These are phyloP conservation scores for Zaprionus lineosus DNA, from an alignment of 2,888 invertebrate genomes.

Conservation along the genomic window DNA sequence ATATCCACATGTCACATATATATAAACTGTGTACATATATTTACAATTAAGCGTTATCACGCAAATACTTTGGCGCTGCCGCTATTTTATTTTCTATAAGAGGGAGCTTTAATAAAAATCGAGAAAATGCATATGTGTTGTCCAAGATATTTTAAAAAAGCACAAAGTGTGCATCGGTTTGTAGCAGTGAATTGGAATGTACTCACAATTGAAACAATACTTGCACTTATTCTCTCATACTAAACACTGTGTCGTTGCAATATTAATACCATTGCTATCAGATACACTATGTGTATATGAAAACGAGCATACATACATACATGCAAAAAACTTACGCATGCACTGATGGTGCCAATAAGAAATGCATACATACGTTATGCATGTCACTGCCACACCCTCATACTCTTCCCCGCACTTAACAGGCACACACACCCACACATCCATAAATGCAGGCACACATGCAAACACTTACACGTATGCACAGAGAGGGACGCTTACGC, in stretches of 20 bases:
- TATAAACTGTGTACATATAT: conserved; percentile 5
- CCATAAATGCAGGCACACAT: neutral
- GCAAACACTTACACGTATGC: neutral
- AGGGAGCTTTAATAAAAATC: conserved; percentile 6
- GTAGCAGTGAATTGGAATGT: conserved; percentile 58
- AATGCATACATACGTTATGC: conserved; percentile 64
- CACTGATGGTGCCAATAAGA: conserved; percentile 67
- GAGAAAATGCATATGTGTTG: conserved; percentile 7
- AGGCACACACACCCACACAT: neutral
- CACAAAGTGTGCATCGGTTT: conserved; percentile 54
- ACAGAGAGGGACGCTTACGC: conserved; percentile 34
- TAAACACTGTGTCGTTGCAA: no score
- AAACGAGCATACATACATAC: conserved; percentile 4
- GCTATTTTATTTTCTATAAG: no score
- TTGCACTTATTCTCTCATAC: conserved; percentile 25
- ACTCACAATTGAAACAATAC: conserved; percentile 26
- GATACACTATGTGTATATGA: no score
- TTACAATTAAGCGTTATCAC: conserved; percentile 48
- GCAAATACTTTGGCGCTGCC: conserved; percentile 30
- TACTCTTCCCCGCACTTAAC: conserved; percentile 41
- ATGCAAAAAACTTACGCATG: conserved; percentile 17
- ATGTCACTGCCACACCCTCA: conserved; percentile 72
- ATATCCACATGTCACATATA: no score
- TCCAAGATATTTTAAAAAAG: conserved; percentile 41
- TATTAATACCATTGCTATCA: no score